Base-by-base conservation (phyloP, 2,113 vertebrate species). In the Ciconia maguari region DNA sequence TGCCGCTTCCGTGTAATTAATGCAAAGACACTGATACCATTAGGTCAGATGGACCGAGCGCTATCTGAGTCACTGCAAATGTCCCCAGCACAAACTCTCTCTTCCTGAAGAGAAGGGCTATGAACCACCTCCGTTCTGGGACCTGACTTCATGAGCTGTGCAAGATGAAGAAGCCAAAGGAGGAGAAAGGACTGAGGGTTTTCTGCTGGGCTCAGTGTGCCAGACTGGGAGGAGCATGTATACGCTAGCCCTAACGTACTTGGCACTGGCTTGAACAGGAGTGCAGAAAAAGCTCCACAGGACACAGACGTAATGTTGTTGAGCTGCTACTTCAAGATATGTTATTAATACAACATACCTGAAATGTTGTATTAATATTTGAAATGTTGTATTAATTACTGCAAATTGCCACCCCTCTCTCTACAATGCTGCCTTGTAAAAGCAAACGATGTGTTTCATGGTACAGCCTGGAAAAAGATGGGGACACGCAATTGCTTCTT, bases 1-100 rank as follows among this genome's bases (percentile, higher is more conserved):
- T 91, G 74, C 54, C 7, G 44, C 55, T 92, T 89, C 70, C n/a
- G 26, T 15, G 66, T 83, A 95, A 95, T 96, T 96, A 95, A 95
- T 80, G 81, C 75, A 90, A 76, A 85, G 70, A 14, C 48, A 41
- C 42, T 4, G 74, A 90, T 66, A 58, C 77, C 48, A 5, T 52
- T 75, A 76, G 89, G 77, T 87, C 81, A 94, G 78, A 46, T 75
- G 86, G 83, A 76, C 77, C 0, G 0, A 89, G 74, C 11, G 5
- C 57, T 86, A 25, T 68, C 86, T 76, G 61, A 72, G 41, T 32
- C 69, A 30, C 71, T 79, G 86, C 62, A 52, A 68, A 76, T 44
- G 8, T 89, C 22, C 52, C 25, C 32, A 21, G 48, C 60, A 58
- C 77, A 86, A 61, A 20, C 18, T n/a, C 25, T 57, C 62, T 74